These are phyloP conservation scores for Hypomecis atomaria DNA, from an alignment of 2,888 invertebrate species.

Conservation along the genomic window DNA sequence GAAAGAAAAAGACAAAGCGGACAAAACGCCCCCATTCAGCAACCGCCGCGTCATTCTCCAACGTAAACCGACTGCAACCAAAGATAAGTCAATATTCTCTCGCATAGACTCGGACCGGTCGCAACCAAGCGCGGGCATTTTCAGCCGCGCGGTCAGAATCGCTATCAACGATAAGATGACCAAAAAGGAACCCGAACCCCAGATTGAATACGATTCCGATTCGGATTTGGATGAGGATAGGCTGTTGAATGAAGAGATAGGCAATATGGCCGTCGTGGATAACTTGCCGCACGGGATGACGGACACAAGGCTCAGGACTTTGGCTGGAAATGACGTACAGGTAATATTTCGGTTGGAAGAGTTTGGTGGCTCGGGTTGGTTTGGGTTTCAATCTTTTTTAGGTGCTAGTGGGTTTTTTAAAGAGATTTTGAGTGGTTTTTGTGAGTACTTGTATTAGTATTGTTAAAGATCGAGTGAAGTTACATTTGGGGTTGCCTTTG, in stretches of 20 bases:
- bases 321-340: constrained; percentile 76
- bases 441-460: too few relatives aligned
- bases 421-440: too few relatives aligned
- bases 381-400: background rate
- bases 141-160: constrained; percentile 71
- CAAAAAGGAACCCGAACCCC: constrained; percentile 53
- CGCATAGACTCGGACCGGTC: constrained; percentile 62
- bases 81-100: constrained; percentile 63
- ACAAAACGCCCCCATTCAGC: constrained; percentile 47
- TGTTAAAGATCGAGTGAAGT: too few relatives aligned
- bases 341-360: constrained; percentile 56
- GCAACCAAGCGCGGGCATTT: constrained; percentile 68
- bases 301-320: constrained; percentile 68
- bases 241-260: constrained; percentile 46
- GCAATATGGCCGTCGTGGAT: constrained; percentile 56
- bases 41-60: constrained; percentile 74
- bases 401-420: too few relatives aligned
- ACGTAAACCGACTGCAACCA: constrained; percentile 49
- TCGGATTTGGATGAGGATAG: constrained; percentile 56
- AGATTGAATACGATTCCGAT: constrained; percentile 63
- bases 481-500: too few relatives aligned
- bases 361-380: background rate
- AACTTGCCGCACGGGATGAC: constrained; percentile 80
- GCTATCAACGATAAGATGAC: constrained; percentile 51
- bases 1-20: constrained; percentile 45